Conservation (phyloP, 2,113 vertebrate species). For the Proterorhinus semilunaris region DNA sequence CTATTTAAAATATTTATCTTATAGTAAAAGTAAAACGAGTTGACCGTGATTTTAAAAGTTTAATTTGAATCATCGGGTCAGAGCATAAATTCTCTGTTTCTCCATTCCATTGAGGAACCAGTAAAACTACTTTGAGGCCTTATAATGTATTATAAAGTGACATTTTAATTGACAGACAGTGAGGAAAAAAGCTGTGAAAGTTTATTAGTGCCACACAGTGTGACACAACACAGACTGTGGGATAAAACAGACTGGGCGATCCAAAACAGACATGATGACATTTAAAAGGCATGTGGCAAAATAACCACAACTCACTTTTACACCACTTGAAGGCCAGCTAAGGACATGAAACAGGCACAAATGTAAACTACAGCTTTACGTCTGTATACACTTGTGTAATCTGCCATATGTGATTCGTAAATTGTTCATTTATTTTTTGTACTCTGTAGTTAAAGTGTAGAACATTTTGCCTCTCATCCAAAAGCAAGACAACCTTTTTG, state of each 20-base stretch:
- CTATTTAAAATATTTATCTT: too few relatives aligned
- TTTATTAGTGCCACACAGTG: slow-evolving; percentile 48
- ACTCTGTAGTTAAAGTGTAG: too few relatives aligned
- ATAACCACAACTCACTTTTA: not conserved
- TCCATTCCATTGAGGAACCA: not conserved
- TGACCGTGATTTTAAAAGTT: too few relatives aligned
- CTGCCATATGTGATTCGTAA: too few relatives aligned
- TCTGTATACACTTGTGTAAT: too few relatives aligned
- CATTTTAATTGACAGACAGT: slow-evolving; percentile 24
- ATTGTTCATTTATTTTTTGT: too few relatives aligned
- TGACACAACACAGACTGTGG: slow-evolving; percentile 58
- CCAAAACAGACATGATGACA: slow-evolving; percentile 47
- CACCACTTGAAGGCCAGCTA: not conserved
- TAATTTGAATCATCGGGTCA: too few relatives aligned
- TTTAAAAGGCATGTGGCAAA: slow-evolving; percentile 36
- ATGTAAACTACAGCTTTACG: too few relatives aligned
- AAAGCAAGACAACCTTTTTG: too few relatives aligned
- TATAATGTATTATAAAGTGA: not conserved
- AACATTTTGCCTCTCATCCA: too few relatives aligned
- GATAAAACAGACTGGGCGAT: slow-evolving; percentile 11
- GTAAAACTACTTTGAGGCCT: not conserved
- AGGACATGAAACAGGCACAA: not conserved
- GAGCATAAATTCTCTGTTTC: too few relatives aligned
- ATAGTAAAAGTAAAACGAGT: too few relatives aligned
- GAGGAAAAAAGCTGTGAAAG: slow-evolving; percentile 45